Percentiles rank a stretch among this genome's conserved stretches.
phyloP scores from a whole-genome alignment of 2,888 invertebrate species.

The Papilio demoleus region DNA sequence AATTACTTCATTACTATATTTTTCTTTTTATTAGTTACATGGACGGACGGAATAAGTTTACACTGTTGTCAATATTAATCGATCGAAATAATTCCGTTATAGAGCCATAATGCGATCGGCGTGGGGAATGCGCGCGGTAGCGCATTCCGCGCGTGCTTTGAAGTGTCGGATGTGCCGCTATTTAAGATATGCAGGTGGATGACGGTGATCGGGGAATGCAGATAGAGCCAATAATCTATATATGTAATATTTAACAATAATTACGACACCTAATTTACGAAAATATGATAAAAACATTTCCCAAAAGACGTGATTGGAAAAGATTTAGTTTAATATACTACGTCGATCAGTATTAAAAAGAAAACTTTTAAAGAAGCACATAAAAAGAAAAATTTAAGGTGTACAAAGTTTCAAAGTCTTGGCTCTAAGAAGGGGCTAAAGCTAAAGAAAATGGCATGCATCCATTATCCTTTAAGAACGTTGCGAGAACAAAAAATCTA shows the following conservation, averaged over 20 bases:
- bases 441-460: constrained; percentile 43
- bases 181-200: constrained; percentile 62
- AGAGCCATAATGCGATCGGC: constrained; percentile 39
- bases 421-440: constrained; percentile 36
- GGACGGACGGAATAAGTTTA: too few species aligned
- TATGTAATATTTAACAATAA: too few species aligned
- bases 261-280: too few species aligned
- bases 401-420: constrained; percentile 28
- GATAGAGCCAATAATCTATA: not conserved
- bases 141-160: constrained; percentile 56
- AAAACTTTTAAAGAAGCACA: constrained; percentile 2
- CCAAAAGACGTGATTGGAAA: not conserved
- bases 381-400: constrained; percentile 11
- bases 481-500: constrained; percentile 70
- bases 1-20: too few species aligned
- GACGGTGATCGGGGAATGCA: constrained; percentile 47
- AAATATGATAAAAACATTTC: not conserved
- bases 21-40: too few species aligned
- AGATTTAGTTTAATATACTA: not conserved
- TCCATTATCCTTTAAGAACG: constrained; percentile 76
- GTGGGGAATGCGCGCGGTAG: constrained; percentile 51
- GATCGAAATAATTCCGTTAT: constrained; percentile 27
- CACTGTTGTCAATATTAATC: not conserved
- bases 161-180: constrained; percentile 53
- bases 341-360: not conserved